Conservation (phyloP, 2,113 vertebrate genomes). For the Lycaon pictus region DNA sequence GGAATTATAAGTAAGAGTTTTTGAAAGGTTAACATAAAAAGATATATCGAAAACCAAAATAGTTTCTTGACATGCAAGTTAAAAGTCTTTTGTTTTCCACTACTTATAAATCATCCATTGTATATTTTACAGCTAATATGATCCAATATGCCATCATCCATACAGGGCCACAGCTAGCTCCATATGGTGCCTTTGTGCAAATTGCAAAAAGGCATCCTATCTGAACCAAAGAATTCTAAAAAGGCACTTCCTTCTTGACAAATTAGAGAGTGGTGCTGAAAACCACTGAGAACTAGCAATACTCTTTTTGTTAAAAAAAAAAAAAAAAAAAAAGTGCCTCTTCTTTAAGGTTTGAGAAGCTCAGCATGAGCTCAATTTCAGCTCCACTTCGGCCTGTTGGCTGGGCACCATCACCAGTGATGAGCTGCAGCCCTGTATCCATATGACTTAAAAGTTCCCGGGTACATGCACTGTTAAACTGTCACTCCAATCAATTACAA, state of each 20-base stretch:
- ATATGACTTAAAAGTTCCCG: background rate
- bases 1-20: conserved; percentile 89
- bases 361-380: background rate
- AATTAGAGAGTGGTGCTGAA: background rate
- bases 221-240: background rate
- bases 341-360: background rate
- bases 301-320: background rate
- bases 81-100: conserved; percentile 68
- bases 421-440: conserved; percentile 25
- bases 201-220: conserved; percentile 32
- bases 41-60: conserved; percentile 74
- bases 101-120: conserved; percentile 65
- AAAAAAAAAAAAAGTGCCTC: background rate
- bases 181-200: background rate
- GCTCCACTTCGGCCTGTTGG: background rate
- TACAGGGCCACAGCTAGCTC: conserved; percentile 26
- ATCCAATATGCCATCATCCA: conserved; percentile 51
- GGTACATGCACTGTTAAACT: conserved; percentile 72
- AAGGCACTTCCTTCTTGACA: background rate
- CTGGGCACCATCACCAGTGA: background rate
- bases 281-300: background rate
- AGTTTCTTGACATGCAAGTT: conserved; percentile 85
- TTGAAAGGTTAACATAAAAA: conserved; percentile 85
- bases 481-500: background rate
- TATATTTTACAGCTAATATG: conserved; percentile 59